Conservation (phyloP, 2,113 vertebrate species). For the Malurus melanocephalus region DNA sequence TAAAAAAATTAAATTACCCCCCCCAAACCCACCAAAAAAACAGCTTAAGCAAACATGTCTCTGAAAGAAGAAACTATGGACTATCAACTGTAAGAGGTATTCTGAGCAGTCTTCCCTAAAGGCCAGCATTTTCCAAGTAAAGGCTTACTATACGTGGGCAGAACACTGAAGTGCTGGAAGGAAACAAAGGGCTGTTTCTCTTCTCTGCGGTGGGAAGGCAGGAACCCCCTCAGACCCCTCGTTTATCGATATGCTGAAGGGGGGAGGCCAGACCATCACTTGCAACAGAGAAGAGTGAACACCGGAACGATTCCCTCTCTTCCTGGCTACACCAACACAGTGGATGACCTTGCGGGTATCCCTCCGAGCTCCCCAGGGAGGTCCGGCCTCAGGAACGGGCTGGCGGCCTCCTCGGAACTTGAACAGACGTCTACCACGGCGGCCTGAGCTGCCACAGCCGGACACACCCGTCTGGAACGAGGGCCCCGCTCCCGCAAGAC, state of each 20-base stretch:
- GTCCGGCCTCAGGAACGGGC: not conserved
- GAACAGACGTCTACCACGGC: not conserved
- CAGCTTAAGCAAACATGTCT: not conserved
- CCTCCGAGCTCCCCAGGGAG: not conserved
- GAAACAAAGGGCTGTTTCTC: not conserved
- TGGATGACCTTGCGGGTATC: not conserved
- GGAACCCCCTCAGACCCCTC: not conserved
- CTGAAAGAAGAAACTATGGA: not conserved
- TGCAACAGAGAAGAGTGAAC: not conserved
- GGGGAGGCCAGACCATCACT: not conserved
- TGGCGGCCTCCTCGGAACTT: not conserved
- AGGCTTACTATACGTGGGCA: not conserved
- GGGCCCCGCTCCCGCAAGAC: not conserved
- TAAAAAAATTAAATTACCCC: too few relatives aligned
- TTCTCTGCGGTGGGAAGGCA: not conserved
- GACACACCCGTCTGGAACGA: not conserved
- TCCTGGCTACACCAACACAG: not conserved
- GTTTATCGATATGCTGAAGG: not conserved
- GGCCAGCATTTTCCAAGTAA: not conserved
- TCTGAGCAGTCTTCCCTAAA: not conserved
- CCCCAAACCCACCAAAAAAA: rapidly evolving
- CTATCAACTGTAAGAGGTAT: not conserved
- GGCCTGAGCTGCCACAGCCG: not conserved
- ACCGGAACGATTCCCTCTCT: not conserved
- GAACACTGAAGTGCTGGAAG: not conserved